A percentile compares a stretch with the other conserved stretches of the same genome.
Conservation (phyloP, 1,140 invertebrate species). For the Achatina immaculata region DNA sequence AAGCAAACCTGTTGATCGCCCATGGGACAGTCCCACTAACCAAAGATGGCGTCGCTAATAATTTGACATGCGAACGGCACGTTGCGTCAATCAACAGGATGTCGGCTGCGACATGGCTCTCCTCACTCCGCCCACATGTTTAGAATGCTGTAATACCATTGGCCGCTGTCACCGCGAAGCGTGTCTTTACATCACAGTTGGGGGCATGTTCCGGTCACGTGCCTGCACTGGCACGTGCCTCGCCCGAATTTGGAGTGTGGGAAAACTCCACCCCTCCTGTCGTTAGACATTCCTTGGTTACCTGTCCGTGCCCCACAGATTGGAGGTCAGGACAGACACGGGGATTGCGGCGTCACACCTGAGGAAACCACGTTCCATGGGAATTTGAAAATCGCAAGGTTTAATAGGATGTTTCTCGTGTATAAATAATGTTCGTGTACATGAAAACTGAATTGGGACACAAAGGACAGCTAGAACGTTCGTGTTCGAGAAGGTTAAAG, state of each 20-base stretch:
- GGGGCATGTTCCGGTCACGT: constrained; percentile 3
- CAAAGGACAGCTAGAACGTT: no score
- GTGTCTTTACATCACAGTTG: neutral
- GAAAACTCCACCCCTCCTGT: neutral
- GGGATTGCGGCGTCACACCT: neutral
- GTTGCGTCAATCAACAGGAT: constrained; percentile 5
- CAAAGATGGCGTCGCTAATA: neutral
- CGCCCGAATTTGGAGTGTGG: constrained; percentile 10
- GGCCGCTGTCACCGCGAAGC: neutral
- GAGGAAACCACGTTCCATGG: neutral
- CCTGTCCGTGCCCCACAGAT: constrained; percentile 2
- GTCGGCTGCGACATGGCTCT: neutral
- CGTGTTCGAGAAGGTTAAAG: no score
- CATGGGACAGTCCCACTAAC: neutral
- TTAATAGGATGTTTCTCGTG: no score
- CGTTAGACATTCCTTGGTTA: constrained; percentile 10
- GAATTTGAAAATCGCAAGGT: constrained; percentile 16
- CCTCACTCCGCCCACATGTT: neutral
- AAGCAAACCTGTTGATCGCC: neutral
- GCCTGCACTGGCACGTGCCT: neutral
- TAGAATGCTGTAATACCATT: neutral
- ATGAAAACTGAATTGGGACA: no score
- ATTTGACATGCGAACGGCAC: constrained; percentile 3
- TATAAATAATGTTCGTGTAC: no score
- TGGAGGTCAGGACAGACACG: constrained; percentile 1